phyloP scores from a whole-genome alignment of 2,888 invertebrate genomes.

The Tetheella fluctuosa region DNA sequence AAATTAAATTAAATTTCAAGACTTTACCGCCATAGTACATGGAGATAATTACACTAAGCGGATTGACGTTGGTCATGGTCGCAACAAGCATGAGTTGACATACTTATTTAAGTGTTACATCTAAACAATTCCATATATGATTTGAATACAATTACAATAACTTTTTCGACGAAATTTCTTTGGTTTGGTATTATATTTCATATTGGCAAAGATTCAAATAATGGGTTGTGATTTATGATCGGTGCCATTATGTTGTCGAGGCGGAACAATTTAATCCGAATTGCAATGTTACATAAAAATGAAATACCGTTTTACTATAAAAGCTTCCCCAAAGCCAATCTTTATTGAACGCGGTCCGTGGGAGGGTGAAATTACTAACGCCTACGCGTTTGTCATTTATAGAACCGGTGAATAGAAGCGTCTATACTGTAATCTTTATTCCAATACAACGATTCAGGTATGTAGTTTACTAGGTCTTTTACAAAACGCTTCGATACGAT shows the following conservation, averaged over 20 bases:
- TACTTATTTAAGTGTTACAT: too few relatives aligned
- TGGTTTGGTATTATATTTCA: background rate
- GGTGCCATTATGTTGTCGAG: conserved; percentile 14
- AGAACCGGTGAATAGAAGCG: conserved; percentile 45
- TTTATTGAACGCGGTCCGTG: conserved; percentile 33
- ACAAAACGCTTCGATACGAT: background rate
- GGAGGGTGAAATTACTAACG: conserved; percentile 48
- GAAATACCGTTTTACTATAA: conserved; percentile 27
- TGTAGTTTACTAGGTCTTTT: conserved; percentile 5
- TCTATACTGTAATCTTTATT: conserved; percentile 27
- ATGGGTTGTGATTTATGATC: background rate
- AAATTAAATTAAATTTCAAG: too few relatives aligned
- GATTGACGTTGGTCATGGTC: too few relatives aligned
- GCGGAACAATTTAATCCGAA: conserved; percentile 18
- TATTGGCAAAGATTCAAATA: conserved; percentile 3
- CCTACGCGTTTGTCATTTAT: conserved; percentile 49
- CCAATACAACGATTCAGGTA: conserved; percentile 1
- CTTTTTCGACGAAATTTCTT: background rate
- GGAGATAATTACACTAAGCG: too few relatives aligned
- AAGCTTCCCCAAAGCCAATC: conserved; percentile 30
- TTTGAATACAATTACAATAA: background rate
- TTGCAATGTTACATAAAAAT: conserved; percentile 25
- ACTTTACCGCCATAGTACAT: too few relatives aligned
- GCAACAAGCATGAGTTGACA: too few relatives aligned
- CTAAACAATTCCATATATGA: background rate